Base-by-base conservation (phyloP, 2,797 vertebrate genomes). In the Sebastes wilsoni region DNA sequence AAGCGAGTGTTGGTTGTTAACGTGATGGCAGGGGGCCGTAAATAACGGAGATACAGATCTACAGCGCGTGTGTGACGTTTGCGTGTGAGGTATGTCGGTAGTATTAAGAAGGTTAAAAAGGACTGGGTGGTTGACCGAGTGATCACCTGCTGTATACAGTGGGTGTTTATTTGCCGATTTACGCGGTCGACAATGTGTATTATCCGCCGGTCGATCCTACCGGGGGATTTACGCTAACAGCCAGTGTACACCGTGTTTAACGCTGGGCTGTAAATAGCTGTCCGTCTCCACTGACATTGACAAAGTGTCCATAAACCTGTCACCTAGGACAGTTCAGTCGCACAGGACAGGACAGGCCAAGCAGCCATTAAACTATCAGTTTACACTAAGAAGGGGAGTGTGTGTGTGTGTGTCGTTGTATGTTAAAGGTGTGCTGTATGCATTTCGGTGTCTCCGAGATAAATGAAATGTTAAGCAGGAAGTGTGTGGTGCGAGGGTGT, bases 191-290 rank as follows among this genome's bases (percentile, higher is more conserved):
- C 75, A 78, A 77, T 76, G 79, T 79, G 73, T 75, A 73, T 80
- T 79, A 85, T 88, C 66, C 81, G n/a, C 34, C 11, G 66, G 71
- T 82, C 82, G 87, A 83, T 96, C 96, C 95, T 95, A 95, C 93
- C 92, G 85, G 94, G 66, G 96, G 93, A 97, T 98, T 98, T 97
- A 98, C 96, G 96, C 95, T 92, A 96, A 96, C 97, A 96, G 97
- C 95, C 96, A 95, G 94, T 92, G 93, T 93, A 91, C 93, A 86
- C 94, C 96, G 96, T 95, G 95, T 92, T 77, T 95, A 96, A 95
- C 92, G 87, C 94, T 46, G 84, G 93, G 94, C 95, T 93, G 95
- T 97, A 98, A 97, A 97, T 96, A 97, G 96, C 95, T 90, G 79
- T 93, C 96, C 87, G 94, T 96, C 96, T 91, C 96, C 92, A 92